phyloP scores from a whole-genome alignment of 1,140 invertebrate genomes.

The Dolichoris vasculosae region DNA sequence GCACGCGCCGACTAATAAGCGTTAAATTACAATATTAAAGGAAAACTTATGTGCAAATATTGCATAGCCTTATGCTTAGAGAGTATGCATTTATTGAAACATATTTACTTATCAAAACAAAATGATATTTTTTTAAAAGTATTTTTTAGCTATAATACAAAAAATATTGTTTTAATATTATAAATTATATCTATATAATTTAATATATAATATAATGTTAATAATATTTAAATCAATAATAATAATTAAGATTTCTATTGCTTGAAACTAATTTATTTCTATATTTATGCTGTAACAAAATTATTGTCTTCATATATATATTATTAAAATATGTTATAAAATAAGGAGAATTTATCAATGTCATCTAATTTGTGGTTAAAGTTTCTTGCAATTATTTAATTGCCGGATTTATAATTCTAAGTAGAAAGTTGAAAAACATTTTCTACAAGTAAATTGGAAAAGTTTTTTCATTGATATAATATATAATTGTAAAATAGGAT shows the following conservation, averaged over 20 bases:
- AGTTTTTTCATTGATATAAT: not conserved
- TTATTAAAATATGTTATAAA: not conserved
- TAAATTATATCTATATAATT: no score
- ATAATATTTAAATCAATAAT: no score
- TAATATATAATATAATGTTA: no score
- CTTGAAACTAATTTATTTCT: not conserved
- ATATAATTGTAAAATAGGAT: not conserved
- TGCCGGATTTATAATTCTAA: not conserved
- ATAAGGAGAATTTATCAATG: not conserved
- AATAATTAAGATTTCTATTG: no score
- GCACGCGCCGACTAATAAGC: not conserved
- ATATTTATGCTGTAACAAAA: not conserved
- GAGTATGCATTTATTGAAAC: no score
- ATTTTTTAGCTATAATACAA: no score
- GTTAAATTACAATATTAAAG: not conserved
- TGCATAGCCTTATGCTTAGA: no score
- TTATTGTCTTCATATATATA: not conserved
- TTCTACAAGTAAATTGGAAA: constrained; percentile 9
- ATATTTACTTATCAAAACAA: no score
- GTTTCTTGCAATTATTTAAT: not conserved
- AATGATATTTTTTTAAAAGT: no score
- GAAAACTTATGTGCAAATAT: no score
- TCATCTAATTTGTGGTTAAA: not conserved
- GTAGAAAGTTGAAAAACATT: not conserved
- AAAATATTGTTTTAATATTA: no score